phyloP scores from a whole-genome alignment of 2,113 vertebrate species.

The Carassius carassius region DNA sequence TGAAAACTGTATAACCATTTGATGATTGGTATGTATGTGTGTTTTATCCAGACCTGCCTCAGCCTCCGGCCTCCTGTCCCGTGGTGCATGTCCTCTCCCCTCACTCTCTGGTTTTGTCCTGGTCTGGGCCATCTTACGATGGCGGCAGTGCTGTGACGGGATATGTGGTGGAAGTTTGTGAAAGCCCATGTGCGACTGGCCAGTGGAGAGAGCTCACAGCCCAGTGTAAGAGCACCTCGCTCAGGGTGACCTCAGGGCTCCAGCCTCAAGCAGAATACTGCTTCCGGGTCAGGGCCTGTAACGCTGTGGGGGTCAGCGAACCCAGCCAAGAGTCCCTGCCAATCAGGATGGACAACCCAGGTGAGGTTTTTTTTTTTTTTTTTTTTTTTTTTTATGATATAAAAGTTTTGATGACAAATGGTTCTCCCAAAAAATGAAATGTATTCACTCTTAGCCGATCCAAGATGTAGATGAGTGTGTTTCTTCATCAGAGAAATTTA shows the following conservation, averaged over 20 bases:
- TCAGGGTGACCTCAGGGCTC: constrained; percentile 68
- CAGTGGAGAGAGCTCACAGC: constrained; percentile 69
- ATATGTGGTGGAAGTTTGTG: constrained; percentile 73
- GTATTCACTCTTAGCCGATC: not conserved
- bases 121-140: constrained; percentile 81
- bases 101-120: constrained; percentile 74
- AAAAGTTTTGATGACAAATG: not conserved
- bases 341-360: constrained; percentile 72
- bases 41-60: constrained; percentile 71
- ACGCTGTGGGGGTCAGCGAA: constrained; percentile 73
- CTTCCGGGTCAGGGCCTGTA: constrained; percentile 76
- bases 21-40: not conserved
- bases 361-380: constrained; percentile 55
- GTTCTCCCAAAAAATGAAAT: not conserved
- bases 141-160: constrained; percentile 76
- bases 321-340: constrained; percentile 71
- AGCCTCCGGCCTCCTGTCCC: constrained; percentile 76
- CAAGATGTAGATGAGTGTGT: not conserved
- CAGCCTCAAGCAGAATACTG: constrained; percentile 66
- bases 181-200: constrained; percentile 31
- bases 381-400: not conserved
- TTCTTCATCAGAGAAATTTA: not conserved
- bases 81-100: constrained; percentile 63
- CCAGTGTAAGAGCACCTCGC: constrained; percentile 74
- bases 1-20: not conserved